A percentile compares a stretch with the other conserved stretches of the same genome.
These are phyloP conservation scores for Tringa solitaria DNA, from an alignment of 2,113 vertebrate genomes.

Conservation along the genomic window DNA sequence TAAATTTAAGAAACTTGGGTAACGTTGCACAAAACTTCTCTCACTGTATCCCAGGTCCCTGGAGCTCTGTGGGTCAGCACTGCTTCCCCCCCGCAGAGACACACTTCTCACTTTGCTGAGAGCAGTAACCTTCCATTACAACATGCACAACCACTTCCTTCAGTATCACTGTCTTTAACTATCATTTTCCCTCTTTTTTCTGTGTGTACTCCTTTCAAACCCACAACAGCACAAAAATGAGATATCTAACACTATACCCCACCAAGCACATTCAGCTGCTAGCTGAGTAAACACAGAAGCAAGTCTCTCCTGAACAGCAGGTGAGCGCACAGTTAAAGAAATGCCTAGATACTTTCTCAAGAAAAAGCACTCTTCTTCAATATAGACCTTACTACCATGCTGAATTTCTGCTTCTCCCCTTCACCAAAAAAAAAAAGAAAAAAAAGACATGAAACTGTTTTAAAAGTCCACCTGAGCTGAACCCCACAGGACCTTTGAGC, in stretches of 20 bases:
- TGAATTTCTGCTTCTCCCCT: background rate
- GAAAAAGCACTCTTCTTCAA: background rate
- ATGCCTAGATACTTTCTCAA: background rate
- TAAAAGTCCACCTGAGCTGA: background rate
- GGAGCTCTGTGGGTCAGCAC: background rate
- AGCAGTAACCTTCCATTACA: background rate
- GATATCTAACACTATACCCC: background rate
- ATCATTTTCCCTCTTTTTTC: background rate
- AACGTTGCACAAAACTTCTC: background rate
- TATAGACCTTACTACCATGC: rapidly evolving
- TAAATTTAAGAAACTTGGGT: background rate
- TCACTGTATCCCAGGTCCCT: background rate
- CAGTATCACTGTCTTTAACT: background rate
- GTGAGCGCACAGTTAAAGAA: background rate
- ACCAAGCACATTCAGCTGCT: background rate
- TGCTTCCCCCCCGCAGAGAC: background rate
- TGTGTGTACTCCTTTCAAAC: background rate
- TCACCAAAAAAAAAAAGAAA: background rate
- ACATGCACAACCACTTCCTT: background rate
- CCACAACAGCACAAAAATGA: background rate
- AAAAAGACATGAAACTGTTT: background rate
- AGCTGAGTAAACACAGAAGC: background rate
- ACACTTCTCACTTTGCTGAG: background rate
- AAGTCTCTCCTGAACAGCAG: background rate
- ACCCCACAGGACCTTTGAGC: background rate